A percentile compares a stretch with the other conserved stretches of the same genome.
phyloP scores from a whole-genome alignment of 1,140 invertebrate genomes.

The Panulirus ornatus region DNA sequence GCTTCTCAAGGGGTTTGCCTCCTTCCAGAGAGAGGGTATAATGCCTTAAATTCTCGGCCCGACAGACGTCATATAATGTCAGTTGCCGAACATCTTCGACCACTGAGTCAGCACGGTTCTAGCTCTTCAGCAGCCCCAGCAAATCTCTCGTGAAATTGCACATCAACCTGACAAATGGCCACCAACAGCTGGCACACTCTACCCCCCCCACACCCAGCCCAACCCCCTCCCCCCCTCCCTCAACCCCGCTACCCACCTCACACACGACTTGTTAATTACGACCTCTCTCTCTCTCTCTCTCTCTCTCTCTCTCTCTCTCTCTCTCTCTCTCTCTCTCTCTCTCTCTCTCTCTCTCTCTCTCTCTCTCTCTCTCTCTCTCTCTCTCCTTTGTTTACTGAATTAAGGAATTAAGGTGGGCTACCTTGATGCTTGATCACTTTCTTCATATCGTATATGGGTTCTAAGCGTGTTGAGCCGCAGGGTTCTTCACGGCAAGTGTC shows the following conservation, averaged over 20 bases:
- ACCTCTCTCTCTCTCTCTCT: no score
- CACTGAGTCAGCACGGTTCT: no score
- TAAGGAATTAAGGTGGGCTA: background rate
- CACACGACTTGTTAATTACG: background rate
- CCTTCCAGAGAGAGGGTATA: background rate
- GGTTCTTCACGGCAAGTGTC: background rate
- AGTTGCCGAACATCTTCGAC: background rate
- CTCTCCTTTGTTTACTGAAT: background rate
- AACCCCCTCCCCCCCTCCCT: background rate
- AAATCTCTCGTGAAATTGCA: conserved; percentile 46
- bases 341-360: background rate
- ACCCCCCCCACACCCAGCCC: background rate
- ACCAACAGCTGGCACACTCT: background rate
- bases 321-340: background rate
- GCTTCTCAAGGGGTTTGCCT: background rate
- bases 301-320: conserved; percentile 15
- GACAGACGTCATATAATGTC: background rate
- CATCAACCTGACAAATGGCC: conserved; percentile 38
- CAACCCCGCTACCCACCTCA: background rate
- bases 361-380: background rate
- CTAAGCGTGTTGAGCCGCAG: no score
- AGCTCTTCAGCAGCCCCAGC: background rate
- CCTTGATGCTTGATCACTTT: background rate
- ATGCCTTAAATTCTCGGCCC: background rate
- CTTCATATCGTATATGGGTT: background rate